Evolutionary conservation across 2,888 invertebrate species (phyloP), one percentile per base, ranked within the genome.

Genomic region (Scaeva pyrastri): DNA sequence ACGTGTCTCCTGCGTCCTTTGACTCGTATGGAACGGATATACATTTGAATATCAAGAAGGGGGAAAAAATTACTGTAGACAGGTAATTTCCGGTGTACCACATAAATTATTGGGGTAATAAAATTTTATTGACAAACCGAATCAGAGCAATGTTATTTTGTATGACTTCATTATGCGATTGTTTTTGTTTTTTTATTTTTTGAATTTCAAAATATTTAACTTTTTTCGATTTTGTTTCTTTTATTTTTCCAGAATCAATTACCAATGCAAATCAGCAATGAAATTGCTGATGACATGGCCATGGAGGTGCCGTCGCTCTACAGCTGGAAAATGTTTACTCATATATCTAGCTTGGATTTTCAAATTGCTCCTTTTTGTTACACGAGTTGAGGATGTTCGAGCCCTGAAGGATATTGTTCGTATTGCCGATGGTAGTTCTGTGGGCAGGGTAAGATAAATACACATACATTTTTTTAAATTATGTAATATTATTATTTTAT

Each of bases 181-280:
- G 14, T 68, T 68, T 68, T 4, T 39, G 8, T 31, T 31, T 31
- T 31, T 31, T 31, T 31, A 31, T 31, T 31, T 58, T 60, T 50
- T 19, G 39, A 36, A 26, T 41, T 55, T 43, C 12, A 70, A n/a
- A 16, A 5, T 31, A 19, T 19, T 50, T 10, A 6, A 14, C n/a
- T 43, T 75, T 21, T 52, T 21, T 58, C 23, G 39, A 16, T 74
- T 10, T n/a, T n/a, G n/a, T n/a, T n/a, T n/a, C n/a, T n/a, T n/a
- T n/a, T n/a, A n/a, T n/a, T 68, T 26, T 72, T 86, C 6, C 88
- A 89, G 88, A 88, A 90, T 88, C 88, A 88, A 88, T 89, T 89
- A 90, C 89, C 89, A 88, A 92, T 92, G 92, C 90, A 89, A 90
- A 90, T 90, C 90, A 90, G 91, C 91, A 91, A 92, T 92, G 92